These are phyloP conservation scores for Microtus oregoni DNA, from an alignment of 2,113 vertebrate genomes.

Conservation along the genomic window DNA sequence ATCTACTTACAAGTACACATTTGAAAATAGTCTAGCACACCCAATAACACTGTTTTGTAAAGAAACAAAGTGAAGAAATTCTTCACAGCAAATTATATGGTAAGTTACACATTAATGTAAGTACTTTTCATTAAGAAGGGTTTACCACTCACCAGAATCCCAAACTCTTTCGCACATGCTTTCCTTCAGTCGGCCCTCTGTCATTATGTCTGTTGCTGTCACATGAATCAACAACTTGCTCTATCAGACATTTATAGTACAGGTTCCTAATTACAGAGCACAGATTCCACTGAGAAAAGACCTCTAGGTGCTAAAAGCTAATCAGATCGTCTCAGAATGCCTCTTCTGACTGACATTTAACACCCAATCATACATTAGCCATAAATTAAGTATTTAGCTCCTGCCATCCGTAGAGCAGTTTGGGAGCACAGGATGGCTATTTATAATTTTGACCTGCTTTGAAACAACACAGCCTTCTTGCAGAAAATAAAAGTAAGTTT, in stretches of 20 bases:
- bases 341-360: constrained; percentile 58
- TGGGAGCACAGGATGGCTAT: neutral
- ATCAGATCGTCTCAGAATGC: constrained; percentile 55
- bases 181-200: neutral
- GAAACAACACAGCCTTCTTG: neutral
- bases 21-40: constrained; percentile 3
- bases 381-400: constrained; percentile 61
- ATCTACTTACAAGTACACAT: neutral
- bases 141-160: constrained; percentile 16
- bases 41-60: constrained; percentile 20
- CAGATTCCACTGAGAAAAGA: constrained; percentile 54
- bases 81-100: neutral
- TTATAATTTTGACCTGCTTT: constrained; percentile 62
- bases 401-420: constrained; percentile 14
- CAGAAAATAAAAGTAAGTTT: constrained; percentile 49
- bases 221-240: constrained; percentile 32
- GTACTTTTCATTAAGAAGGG: neutral
- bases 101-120: neutral
- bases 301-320: constrained; percentile 66
- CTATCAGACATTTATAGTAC: constrained; percentile 37
- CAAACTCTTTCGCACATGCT: neutral
- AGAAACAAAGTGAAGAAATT: neutral
- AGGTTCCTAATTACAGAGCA: constrained; percentile 55
- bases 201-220: neutral
- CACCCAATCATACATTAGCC: constrained; percentile 57